Evolutionary conservation across 2,113 vertebrate genomes (phyloP), one percentile per base, ranked within the genome.

Genomic region (Bubo bubo): DNA sequence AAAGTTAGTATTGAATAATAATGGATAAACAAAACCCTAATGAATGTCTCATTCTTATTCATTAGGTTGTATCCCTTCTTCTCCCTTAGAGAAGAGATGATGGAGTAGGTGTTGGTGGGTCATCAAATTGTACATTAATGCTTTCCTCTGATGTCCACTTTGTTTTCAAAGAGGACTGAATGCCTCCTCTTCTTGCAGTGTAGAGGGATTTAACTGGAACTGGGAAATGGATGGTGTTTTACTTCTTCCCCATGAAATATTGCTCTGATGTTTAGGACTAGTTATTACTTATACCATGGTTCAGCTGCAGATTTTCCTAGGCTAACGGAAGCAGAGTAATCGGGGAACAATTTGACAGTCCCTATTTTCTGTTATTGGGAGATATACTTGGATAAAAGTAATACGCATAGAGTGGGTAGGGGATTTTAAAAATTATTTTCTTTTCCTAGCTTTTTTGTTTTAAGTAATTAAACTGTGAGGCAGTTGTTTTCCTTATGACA

Each of bases 1-100:
- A 70, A 95, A 58, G 90, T 93, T 94, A 93, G 45, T 90, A 73
- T 93, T 96, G 95, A 97, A 96, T 96, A 95, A 77, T 92, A 94
- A 94, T 95, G 79, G 94, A 85, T 94, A 93, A 96, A 96, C 79
- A 95, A 95, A 96, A 39, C 50, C 39, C 35, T 93, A 94, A 96
- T 94, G 77, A 93, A 76, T 66, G 59, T 76, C 77, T 95, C 84
- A 85, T 96, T 93, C 73, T 91, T 93, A 89, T 90, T 96, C 92
- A 88, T 96, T 94, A 83, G 70, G 11, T 82, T 90, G 53, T 72
- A 75, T 95, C 35, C 37, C 37, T 79, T 88, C 22, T 32, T 77
- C 23, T 90, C 2, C 5, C 30, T 86, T 68, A 62, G 53, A 76
- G 62, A 68, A 70, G 79, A 47, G 68, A 21, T 41, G 64, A 39